Evolutionary conservation across 2,797 vertebrate genomes (phyloP).

Genomic region (Spatula clypeata): DNA sequence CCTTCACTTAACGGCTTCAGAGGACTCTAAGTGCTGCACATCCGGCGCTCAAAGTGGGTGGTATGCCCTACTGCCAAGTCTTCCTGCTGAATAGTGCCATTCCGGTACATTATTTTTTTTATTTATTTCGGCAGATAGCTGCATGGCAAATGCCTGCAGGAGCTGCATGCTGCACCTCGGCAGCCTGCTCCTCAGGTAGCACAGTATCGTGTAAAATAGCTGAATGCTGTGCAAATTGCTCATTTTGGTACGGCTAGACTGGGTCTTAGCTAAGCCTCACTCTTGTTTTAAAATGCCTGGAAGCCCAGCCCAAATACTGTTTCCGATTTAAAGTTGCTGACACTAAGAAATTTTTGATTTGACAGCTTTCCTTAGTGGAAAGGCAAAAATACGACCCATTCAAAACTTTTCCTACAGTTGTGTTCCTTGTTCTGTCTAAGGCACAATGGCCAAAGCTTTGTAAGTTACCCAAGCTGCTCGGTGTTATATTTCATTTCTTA

Average conservation of each 20-base stretch:
- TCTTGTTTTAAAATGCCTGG: neutral
- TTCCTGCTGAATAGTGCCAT: neutral
- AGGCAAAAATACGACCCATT: neutral
- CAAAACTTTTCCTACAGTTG: neutral
- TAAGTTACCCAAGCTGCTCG: neutral
- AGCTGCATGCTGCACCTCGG: neutral
- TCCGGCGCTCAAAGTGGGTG: constrained; percentile 38
- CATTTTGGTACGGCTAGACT: rapidly evolving
- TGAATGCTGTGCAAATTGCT: neutral
- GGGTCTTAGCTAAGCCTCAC: neutral
- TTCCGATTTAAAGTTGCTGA: neutral
- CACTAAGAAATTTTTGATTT: neutral
- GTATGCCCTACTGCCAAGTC: constrained; percentile 47
- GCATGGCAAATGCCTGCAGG: neutral
- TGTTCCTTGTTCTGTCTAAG: neutral
- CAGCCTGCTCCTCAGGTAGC: neutral
- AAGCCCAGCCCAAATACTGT: neutral
- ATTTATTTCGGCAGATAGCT: neutral
- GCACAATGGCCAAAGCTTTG: neutral
- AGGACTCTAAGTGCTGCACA: neutral
- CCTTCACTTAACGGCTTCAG: neutral
- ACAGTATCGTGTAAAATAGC: neutral
- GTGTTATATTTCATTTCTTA: neutral
- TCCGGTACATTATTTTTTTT: neutral
- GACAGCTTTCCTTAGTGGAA: neutral